Base-by-base conservation (phyloP, 2,797 vertebrate species). In the Chrosomus eos region DNA sequence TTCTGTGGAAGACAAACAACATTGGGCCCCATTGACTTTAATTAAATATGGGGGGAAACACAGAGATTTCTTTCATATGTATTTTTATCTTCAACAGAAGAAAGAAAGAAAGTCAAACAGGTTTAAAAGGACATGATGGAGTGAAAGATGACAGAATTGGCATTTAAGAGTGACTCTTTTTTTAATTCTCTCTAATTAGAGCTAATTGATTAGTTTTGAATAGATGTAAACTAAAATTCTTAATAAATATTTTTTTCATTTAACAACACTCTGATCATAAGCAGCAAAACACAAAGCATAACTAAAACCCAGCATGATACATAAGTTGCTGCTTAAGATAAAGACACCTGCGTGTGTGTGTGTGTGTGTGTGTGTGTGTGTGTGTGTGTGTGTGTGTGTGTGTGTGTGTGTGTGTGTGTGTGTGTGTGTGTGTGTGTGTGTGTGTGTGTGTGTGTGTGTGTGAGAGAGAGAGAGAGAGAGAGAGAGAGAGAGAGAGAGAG, bases 261-360 rank as follows among this genome's bases (percentile, higher is more conserved):
- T 19, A 38, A 28, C 7, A 60, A 43, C 55, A 77, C 53, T 28
- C 36, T 11, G 53, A 40, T 36, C 33, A 19, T 81, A 14, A 36
- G 45, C 36, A 60, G 73, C 67, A 62, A 55, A 38, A 31, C 38
- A 76, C 4, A 64, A 26, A 80, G 18, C 28, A 53, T 73, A 80
- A 64, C 13, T 9, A 33, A 19, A 80, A 74, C n/a, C 31, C 73
- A 82, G 79, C 87, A 82, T 82, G 68, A 33, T 51, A 68, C 85
- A 82, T 14, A 26, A 64, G n/a, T 21, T n/a, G 23, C 67, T 83
- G 66, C 55, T 62, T 77, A 67, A 83, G 38, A 73, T 55, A 36
- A 71, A 80, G 43, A 83, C 45, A 51, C 51, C 64, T 45, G 26
- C n/a, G 7, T 43, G 60, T 38, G 43, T 16, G 45, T 36, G 43